Percentiles rank a stretch among this genome's conserved stretches.
These are phyloP conservation scores for Drosophila subquinaria DNA, from an alignment of 2,888 invertebrate genomes.

Conservation along the genomic window DNA sequence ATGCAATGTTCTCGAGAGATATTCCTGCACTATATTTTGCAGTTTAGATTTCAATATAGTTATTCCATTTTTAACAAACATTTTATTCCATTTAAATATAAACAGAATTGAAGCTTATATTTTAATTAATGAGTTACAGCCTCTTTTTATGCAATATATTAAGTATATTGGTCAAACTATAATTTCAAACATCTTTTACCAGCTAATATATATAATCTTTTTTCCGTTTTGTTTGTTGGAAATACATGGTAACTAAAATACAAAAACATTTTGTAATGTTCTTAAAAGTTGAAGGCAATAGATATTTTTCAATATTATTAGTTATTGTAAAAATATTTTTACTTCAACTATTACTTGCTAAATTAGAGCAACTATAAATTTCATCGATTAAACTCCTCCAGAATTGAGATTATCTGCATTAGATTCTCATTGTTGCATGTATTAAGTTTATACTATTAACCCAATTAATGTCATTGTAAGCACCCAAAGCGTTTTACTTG, in stretches of 20 bases:
- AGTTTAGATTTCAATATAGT: not conserved
- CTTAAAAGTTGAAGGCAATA: too few relatives aligned
- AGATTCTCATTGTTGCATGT: constrained; percentile 1
- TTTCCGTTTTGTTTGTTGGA: too few relatives aligned
- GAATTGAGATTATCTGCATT: constrained; percentile 1
- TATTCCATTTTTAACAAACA: too few relatives aligned
- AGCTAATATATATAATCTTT: too few relatives aligned
- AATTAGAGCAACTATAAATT: not conserved
- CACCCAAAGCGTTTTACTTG: constrained; percentile 48
- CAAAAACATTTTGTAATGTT: too few relatives aligned
- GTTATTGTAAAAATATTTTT: not conserved
- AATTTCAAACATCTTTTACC: not conserved
- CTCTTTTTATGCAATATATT: not conserved
- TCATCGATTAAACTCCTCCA: not conserved
- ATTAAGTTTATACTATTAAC: constrained; percentile 31
- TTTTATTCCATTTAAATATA: not conserved
- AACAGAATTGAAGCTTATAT: not conserved
- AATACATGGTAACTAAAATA: too few relatives aligned
- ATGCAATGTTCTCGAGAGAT: not conserved
- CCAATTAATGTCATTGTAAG: constrained; percentile 40
- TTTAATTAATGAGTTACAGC: not conserved
- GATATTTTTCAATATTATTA: too few relatives aligned
- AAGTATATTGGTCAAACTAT: not conserved
- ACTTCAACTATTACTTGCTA: not conserved
- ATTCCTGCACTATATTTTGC: not conserved